Base-by-base conservation (phyloP, 2,113 vertebrate species). In the Psittacus erithacus region DNA sequence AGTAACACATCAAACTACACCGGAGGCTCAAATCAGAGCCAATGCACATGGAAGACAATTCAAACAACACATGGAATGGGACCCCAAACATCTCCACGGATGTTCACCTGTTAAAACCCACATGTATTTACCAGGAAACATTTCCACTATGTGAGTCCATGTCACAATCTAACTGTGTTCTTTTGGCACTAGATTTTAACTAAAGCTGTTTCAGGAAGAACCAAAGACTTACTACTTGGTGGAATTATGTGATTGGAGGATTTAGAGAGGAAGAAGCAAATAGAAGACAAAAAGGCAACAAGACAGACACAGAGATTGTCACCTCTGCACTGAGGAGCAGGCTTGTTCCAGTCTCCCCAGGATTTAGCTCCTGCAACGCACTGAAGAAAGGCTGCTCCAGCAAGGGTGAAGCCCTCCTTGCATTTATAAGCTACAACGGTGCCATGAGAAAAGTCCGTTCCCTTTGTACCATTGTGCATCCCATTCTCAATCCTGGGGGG, bases 1-100 rank as follows among this genome's bases (percentile, higher is more conserved):
- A 0, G 53, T 7, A 43, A 43, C 38, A 43, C 55, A 33, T 23
- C 49, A 17, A 17, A 19, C 49, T 11, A 16, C 28, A 39, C 12
- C 20, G 13, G 5, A 4, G 4, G 23, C 53, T 41, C 53, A 46
- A 6, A 39, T 28, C 35, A 17, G n/a, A 87, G 52, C 41, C 47
- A 41, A 5, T 0, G 12, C 59, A n/a, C 3, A 0, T 1, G n/a
- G 17, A 57, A n/a, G n/a, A 22, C 23, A 41, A 57, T 8, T 57
- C 17, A 46, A 31, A 47, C 23, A 27, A 6, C 27, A 23, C 18
- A 14, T 8, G 18, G 49, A 53, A 25, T 2, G 1, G 33, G 43
- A 47, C 4, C 68, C 46, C 77, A 18, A 1, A 59, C 57, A 35
- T 7, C 46, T 18, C 19, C 47, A 9, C 6, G 3, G 50, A 14